Evolutionary conservation across 2,888 invertebrate genomes (phyloP).

Genomic region (Cosmia trapezina): DNA sequence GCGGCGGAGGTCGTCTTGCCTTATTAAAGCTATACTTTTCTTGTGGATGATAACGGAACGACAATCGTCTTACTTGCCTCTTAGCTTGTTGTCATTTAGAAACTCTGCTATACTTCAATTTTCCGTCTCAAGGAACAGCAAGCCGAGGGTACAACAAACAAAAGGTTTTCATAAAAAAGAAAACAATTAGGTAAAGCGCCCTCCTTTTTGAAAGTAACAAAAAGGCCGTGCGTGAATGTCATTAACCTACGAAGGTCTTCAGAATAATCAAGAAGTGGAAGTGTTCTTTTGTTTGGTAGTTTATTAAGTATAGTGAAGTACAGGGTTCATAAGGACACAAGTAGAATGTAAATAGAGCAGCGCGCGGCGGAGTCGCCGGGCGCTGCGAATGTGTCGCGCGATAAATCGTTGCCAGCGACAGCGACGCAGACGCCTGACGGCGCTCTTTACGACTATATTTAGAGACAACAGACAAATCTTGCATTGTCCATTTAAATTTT

Average conservation of each 20-base stretch:
- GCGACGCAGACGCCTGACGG: constrained; percentile 64
- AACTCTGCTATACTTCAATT: constrained; percentile 48
- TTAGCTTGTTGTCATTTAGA: constrained; percentile 54
- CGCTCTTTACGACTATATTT: constrained; percentile 72
- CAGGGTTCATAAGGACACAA: constrained; percentile 64
- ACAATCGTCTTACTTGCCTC: constrained; percentile 60
- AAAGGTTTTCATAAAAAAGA: constrained; percentile 64
- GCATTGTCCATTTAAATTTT: constrained; percentile 35
- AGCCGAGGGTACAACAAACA: constrained; percentile 41
- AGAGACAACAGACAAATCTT: constrained; percentile 55
- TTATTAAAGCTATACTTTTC: constrained; percentile 76
- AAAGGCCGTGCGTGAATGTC: constrained; percentile 59
- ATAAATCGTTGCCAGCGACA: constrained; percentile 71
- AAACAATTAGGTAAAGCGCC: constrained; percentile 63
- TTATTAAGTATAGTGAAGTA: constrained; percentile 56
- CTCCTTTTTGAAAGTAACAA: constrained; percentile 47
- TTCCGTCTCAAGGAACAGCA: constrained; percentile 51
- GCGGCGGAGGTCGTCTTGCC: constrained; percentile 75
- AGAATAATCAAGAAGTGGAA: constrained; percentile 54
- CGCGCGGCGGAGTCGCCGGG: constrained; percentile 28
- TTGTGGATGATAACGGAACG: constrained; percentile 68
- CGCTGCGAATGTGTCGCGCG: constrained; percentile 64
- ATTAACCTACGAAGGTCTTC: constrained; percentile 54
- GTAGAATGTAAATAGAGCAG: constrained; percentile 72
- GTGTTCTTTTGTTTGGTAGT: constrained; percentile 53